Conservation (phyloP, 2,797 vertebrate species). For the Poecilia velifera region DNA sequence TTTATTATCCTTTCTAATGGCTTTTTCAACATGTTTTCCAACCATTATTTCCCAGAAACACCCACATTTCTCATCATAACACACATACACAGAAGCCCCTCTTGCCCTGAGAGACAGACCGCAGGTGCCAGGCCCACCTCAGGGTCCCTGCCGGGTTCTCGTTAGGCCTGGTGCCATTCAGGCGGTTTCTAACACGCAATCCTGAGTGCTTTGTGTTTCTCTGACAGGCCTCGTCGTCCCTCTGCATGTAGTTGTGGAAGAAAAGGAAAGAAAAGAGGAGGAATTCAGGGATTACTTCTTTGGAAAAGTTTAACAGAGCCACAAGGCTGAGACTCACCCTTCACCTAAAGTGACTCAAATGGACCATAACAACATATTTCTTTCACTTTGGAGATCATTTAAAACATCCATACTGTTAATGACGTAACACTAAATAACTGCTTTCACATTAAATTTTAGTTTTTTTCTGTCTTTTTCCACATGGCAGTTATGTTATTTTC, state of each 20-base stretch:
- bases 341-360: slow-evolving; percentile 11
- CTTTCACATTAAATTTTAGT: neutral
- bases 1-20: slow-evolving; percentile 6
- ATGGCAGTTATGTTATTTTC: neutral
- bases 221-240: slow-evolving; percentile 66
- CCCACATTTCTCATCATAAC: slow-evolving; percentile 10
- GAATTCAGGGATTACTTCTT: slow-evolving; percentile 54
- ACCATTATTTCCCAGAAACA: slow-evolving; percentile 3
- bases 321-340: slow-evolving; percentile 29
- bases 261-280: slow-evolving; percentile 21
- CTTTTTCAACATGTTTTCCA: neutral
- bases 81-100: slow-evolving; percentile 31
- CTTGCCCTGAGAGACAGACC: slow-evolving; percentile 54
- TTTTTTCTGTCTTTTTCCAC: neutral
- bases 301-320: slow-evolving; percentile 38
- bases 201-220: slow-evolving; percentile 71
- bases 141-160: slow-evolving; percentile 71
- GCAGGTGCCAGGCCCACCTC: slow-evolving; percentile 75
- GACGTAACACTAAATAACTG: neutral
- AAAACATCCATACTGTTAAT: neutral
- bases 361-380: neutral
- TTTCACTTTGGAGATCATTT: neutral
- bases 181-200: slow-evolving; percentile 71
- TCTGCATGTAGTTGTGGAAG: slow-evolving; percentile 45
- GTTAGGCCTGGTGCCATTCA: slow-evolving; percentile 75